These are phyloP conservation scores for Podabrus alpinus DNA, from an alignment of 2,888 invertebrate species.

Conservation along the genomic window DNA sequence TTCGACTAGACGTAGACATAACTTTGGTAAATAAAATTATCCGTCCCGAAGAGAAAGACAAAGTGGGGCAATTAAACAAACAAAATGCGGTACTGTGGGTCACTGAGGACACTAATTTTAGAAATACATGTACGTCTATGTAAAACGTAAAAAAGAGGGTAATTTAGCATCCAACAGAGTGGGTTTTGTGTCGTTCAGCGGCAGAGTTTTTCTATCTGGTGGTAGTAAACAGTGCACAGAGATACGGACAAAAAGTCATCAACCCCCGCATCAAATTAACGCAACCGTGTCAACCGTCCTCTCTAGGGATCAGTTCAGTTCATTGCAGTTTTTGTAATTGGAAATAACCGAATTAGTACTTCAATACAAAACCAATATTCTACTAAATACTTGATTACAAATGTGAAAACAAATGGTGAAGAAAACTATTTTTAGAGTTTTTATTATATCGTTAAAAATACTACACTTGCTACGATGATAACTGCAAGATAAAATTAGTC, in stretches of 20 bases:
- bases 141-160: conserved; percentile 30
- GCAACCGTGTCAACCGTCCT: conserved; percentile 27
- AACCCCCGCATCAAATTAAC: conserved; percentile 31
- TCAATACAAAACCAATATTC: neutral
- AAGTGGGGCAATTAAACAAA: conserved; percentile 27
- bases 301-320: conserved; percentile 25
- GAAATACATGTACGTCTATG: conserved; percentile 26
- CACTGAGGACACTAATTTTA: conserved; percentile 22
- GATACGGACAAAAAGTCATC: conserved; percentile 33
- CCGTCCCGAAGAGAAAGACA: conserved; percentile 17
- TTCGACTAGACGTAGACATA: neutral
- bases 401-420: neutral
- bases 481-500: neutral
- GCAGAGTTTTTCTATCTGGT: conserved; percentile 24
- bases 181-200: conserved; percentile 28
- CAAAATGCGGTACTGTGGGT: conserved; percentile 22
- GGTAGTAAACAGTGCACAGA: conserved; percentile 30
- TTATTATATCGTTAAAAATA: neutral
- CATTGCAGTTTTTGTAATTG: conserved; percentile 22
- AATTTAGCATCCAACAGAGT: conserved; percentile 29
- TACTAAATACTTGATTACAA: neutral
- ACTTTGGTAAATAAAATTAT: neutral
- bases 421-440: neutral
- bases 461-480: neutral
- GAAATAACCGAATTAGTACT: conserved; percentile 25